Evolutionary conservation across 53 echinoderm and acorn worm species (phyloP), one percentile per base, ranked within the genome.

Genomic region (Hippasteria phrygiana): DNA sequence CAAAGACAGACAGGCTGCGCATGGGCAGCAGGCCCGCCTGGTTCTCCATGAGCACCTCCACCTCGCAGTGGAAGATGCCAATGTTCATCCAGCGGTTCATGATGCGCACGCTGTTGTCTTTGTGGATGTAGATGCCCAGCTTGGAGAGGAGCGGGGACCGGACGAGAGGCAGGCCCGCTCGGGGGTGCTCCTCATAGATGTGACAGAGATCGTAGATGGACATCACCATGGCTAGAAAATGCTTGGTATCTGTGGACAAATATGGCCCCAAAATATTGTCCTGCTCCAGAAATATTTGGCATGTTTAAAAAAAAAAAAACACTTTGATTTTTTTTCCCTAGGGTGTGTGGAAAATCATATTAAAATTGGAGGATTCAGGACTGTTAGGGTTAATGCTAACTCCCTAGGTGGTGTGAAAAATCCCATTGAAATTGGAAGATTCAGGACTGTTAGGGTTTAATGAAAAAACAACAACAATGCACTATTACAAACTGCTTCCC

Each of bases 1-100:
- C 71, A 54, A 79, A 71, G 18, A 26, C 20, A 3, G 89, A 53
- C 34, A 27, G 8, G n/a, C 70, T 80, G 24, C 54, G 27, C 80
- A 89, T 78, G 40, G 89, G 89, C 17, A 80, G 78, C 38, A 89
- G 80, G 1, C 89, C 89, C 1, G 67, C 70, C 22, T 78, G 80
- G 71, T 89, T 78, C 71, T 89, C 89, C 48, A 80, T 80, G 55
- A 89, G 14, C 35, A 71, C 79, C 69, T 89, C 89, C 40, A 79
- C 22, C 51, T 89, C 79, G n/a, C 71, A 80, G 48, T 69, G 16
- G 39, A 70, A 79, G 27, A 78, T n/a, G 29, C 89, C 80, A 0
- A 22, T 16, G 16, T 80, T 78, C 70, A 47, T 79, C 89, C 89
- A 89, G 33, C 40, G 42, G 31, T 50, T 50, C 78, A 89, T 79